Evolutionary conservation across 30 jellyfish, hydroid and myxozoan species (phyloP).

Genomic region (Pelagia noctiluca): DNA sequence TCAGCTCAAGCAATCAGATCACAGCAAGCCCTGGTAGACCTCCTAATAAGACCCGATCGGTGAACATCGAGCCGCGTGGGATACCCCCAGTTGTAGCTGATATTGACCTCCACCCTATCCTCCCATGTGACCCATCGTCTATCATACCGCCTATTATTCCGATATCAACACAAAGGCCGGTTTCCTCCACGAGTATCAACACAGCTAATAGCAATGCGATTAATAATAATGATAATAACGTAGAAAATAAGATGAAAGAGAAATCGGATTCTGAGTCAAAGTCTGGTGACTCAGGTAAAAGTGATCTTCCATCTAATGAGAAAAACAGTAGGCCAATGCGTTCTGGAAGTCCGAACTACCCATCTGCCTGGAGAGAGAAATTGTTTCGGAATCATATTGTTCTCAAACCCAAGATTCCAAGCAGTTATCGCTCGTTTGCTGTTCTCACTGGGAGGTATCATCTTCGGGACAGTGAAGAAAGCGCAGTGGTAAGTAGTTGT

Average conservation of each 20-base stretch:
- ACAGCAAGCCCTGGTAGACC: too few species aligned
- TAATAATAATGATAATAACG: too few species aligned
- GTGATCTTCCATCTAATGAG: too few species aligned
- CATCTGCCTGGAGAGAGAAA: conserved; percentile 63
- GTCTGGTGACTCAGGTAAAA: too few species aligned
- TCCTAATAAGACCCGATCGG: conserved; percentile 45
- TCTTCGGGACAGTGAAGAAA: conserved; percentile 8
- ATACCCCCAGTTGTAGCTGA: conserved; percentile 71
- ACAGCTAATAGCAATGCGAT: too few species aligned
- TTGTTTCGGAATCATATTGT: conserved; percentile 26
- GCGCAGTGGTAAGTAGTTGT: not conserved
- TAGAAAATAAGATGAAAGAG: too few species aligned
- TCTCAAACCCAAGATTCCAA: conserved; percentile 15
- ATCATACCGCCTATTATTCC: not conserved
- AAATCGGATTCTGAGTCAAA: too few species aligned
- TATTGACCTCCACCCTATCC: conserved; percentile 53
- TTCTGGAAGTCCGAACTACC: conserved; percentile 8
- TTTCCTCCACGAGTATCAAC: too few species aligned
- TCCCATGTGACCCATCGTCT: conserved; percentile 26
- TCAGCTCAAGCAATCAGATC: too few species aligned
- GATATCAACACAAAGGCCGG: not conserved
- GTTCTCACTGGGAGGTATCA: conserved; percentile 40
- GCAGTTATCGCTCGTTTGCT: conserved; percentile 16
- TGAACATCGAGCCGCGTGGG: conserved; percentile 73
- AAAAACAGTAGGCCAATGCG: conserved; percentile 31